Percentiles rank a stretch among this genome's conserved stretches.
Conservation (phyloP, 2,113 vertebrate species). For the Xiphophorus maculatus region DNA sequence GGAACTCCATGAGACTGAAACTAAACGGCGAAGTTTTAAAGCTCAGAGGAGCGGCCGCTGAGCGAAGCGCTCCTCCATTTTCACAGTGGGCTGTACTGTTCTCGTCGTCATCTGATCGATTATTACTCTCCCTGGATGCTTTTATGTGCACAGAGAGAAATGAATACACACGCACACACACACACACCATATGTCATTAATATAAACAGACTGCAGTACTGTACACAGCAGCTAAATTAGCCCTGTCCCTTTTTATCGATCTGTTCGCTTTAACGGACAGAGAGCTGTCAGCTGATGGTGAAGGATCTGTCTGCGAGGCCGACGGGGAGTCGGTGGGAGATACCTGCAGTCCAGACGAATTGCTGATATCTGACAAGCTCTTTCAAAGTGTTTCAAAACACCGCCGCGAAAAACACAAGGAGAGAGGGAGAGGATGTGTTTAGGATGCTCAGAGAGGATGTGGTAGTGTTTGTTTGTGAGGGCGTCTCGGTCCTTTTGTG, state of each 20-base stretch:
- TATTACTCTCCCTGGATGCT: neutral
- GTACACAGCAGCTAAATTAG: neutral
- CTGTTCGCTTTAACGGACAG: constrained; percentile 12
- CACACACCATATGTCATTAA: neutral
- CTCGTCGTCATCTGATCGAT: neutral
- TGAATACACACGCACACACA: neutral
- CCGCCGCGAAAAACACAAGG: constrained; percentile 23
- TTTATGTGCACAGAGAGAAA: neutral
- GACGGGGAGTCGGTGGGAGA: constrained; percentile 39
- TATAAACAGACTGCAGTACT: neutral
- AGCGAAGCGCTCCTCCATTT: neutral
- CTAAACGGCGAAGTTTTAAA: neutral
- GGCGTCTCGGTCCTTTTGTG: constrained; percentile 37
- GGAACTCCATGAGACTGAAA: neutral
- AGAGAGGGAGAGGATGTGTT: neutral
- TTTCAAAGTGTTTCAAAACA: constrained; percentile 15
- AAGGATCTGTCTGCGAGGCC: constrained; percentile 19
- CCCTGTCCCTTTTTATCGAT: constrained; percentile 27
- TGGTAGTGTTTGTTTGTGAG: constrained; percentile 5
- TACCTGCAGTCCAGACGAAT: constrained; percentile 23
- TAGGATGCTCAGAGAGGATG: neutral
- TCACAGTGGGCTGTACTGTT: neutral
- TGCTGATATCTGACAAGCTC: constrained; percentile 32
- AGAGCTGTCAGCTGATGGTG: constrained; percentile 45
- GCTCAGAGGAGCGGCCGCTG: neutral